Base-by-base conservation (phyloP, 2,888 invertebrate genomes). In the Minunthozetes semirufus region DNA sequence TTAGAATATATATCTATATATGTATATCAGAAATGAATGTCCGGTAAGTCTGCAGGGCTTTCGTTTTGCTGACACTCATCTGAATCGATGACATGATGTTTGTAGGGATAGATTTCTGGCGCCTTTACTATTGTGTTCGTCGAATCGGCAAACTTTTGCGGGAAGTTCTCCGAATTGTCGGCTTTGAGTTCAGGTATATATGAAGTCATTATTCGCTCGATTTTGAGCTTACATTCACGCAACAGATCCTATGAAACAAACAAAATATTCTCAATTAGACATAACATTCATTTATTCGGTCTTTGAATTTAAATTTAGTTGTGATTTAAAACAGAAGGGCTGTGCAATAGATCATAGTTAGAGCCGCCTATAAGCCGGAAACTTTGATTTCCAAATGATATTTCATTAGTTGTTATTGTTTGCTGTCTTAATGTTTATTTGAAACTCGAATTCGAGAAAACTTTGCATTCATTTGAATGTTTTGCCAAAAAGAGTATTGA, bases 181-280 rank as follows among this genome's bases (percentile, higher is more conserved):
- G 22, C 48, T 25, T 70, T 70, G 13, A 70, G 46, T 22, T 70
- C 48, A 70, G 70, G 48, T 19, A 48, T 19, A 70, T 70, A 25
- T 19, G 70, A 46, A 11, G 70, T 6, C 48, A 91, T 88, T 87
- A 91, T 90, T 79, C 87, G 87, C 82, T 92, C 92, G 82, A 93
- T 89, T 83, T 91, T 90, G 80, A 88, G 87, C 81, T 91, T 86
- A 82, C 92, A 92, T 74, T 89, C 88, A 79, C 89, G 88, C 59
- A 93, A 87, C 80, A 89, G 90, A 79, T 92, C 92, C 92, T 93
- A 85, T 0, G 85, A 85, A 79, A 78, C 81, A 81, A 80, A 78
- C 78, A 79, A 70, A 70, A 56, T 38, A 72, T 72, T 29, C 22
- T n/a, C 8, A 48, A 19, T 56, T 50, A 56, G 6, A 72, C 29